Percentiles rank a stretch among this genome's conserved stretches.
These are phyloP conservation scores for Chiroxiphia lanceolata DNA, from an alignment of 2,797 vertebrate genomes.

Conservation along the genomic window DNA sequence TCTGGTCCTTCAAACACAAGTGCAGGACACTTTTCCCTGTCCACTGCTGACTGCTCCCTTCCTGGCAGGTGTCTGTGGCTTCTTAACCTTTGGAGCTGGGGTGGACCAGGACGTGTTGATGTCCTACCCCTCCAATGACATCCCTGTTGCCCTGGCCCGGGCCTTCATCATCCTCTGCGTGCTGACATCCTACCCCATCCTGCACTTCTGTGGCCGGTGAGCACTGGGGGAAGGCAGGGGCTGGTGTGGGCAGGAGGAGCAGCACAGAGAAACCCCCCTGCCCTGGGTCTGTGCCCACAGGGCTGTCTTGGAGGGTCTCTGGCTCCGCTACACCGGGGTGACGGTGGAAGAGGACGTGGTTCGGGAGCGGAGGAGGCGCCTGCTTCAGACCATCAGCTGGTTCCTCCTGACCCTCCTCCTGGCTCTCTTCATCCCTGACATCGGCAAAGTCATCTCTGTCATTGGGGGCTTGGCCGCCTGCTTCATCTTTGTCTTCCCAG, in stretches of 20 bases:
- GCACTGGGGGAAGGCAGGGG: background rate
- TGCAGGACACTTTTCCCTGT: background rate
- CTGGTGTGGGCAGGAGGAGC: background rate
- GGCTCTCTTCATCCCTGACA: constrained; percentile 95
- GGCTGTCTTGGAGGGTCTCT: constrained; percentile 93
- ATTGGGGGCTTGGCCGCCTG: constrained; percentile 94
- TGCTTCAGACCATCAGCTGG: constrained; percentile 90
- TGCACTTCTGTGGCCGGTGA: constrained; percentile 97
- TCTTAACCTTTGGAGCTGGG: constrained; percentile 88
- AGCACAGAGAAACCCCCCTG: fast-evolving
- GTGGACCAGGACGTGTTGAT: constrained; percentile 93
- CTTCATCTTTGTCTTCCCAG: constrained; percentile 97
- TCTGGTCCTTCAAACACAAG: background rate
- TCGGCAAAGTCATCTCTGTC: constrained; percentile 93
- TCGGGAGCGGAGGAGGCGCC: constrained; percentile 84
- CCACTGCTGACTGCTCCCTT: background rate
- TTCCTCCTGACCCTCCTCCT: constrained; percentile 90
- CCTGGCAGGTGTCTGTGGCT: constrained; percentile 89
- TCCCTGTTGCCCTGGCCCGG: constrained; percentile 90
- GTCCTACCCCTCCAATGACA: constrained; percentile 91
- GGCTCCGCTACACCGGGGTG: constrained; percentile 89
- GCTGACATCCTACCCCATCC: constrained; percentile 94
- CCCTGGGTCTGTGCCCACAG: constrained; percentile 62
- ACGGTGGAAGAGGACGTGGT: constrained; percentile 89
- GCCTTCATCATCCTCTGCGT: constrained; percentile 94